Base-by-base conservation (phyloP, 2,888 invertebrate genomes). In the Nomada fucata region DNA sequence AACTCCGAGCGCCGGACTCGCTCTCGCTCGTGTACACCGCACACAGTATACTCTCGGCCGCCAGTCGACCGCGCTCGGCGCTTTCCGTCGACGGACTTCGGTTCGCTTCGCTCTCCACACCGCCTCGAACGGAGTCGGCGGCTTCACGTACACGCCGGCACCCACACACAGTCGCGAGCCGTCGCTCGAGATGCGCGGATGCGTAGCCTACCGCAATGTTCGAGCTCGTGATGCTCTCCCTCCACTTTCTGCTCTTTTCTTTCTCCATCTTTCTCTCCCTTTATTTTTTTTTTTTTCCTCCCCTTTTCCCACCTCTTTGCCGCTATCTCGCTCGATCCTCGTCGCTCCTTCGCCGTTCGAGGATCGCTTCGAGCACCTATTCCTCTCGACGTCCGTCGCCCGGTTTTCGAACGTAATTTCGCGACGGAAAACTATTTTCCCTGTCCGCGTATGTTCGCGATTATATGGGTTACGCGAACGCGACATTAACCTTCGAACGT, bases 201-300 rank as follows among this genome's bases (percentile, higher is more conserved):
- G 88, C 90, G 89, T 90, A 91, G 89, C 91, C 91, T 91, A 91
- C 91, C 91, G 89, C 90, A 91, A 91, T 89, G 87, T 88, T 79
- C 82, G 65, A 77, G 80, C 64, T 57, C 78, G 78, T 84, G 82
- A 84, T 75, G 63, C 70, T 57, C 64, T 13, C 69, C 15, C 65
- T 72, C 59, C 3, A 26, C 26, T 26, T 59, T 61, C 64, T 55
- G 11, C 29, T 53, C 47, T 36, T 20, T 50, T 23, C 20, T 42
- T 29, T 59, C 63, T 61, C 53, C 20, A 53, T 71, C 53, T 63
- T 47, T 42, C 42, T 68, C 29, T 73, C 57, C 57, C 76, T 69
- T 52, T 11, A 18, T 26, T 44, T 69, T 63, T 44, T 44, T n/a
- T n/a, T 55, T 53, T 63, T 29, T 67, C 53, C 60, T 36, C 42